phyloP scores from a whole-genome alignment of 2,113 vertebrate species.

The Helogale parvula region DNA sequence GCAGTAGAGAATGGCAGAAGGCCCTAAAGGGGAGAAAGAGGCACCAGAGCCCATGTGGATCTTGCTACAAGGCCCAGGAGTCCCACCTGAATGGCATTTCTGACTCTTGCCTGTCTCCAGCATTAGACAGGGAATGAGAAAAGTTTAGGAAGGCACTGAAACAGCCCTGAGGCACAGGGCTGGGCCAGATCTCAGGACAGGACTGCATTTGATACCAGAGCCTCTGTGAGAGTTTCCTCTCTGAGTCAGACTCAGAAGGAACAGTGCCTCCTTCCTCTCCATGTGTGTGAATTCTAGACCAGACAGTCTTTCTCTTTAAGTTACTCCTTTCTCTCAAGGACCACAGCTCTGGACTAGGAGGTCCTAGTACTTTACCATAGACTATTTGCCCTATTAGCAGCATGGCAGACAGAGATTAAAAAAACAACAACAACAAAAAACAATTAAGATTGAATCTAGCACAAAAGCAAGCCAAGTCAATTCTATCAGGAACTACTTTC shows the following conservation, averaged over 20 bases:
- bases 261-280: not conserved
- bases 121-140: not conserved
- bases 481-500: not conserved
- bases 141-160: not conserved
- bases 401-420: not conserved
- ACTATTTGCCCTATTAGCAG: not conserved
- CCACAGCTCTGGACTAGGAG: not conserved
- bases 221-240: not conserved
- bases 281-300: not conserved
- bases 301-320: not conserved
- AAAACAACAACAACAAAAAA: not conserved
- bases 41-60: not conserved
- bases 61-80: not conserved
- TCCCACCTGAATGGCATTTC: not conserved
- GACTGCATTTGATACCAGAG: not conserved
- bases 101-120: not conserved
- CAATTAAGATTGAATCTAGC: not conserved
- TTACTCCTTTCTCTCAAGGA: not conserved
- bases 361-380: not conserved
- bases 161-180: rapidly evolving
- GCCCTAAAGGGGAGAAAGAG: not conserved
- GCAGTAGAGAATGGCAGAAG: not conserved
- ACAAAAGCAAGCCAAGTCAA: not conserved
- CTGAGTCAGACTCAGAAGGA: not conserved
- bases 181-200: not conserved